These are phyloP conservation scores for Butastur rufipennis DNA, from an alignment of 2,113 vertebrate species.

Conservation along the genomic window DNA sequence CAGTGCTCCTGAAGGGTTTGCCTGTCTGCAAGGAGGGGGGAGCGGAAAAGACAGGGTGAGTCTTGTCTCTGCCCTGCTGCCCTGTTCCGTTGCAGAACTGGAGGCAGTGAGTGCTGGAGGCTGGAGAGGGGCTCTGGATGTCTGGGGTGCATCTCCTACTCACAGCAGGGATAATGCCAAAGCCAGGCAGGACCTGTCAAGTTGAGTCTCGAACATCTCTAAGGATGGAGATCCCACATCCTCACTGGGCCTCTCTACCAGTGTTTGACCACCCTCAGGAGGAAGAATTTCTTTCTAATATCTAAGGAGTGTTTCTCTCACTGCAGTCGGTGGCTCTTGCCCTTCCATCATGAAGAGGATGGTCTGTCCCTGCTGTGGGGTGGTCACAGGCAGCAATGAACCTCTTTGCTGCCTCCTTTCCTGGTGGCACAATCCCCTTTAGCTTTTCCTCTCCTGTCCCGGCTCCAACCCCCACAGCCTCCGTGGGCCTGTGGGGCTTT, in stretches of 20 bases:
- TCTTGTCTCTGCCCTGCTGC: background rate
- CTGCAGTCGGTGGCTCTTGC: background rate
- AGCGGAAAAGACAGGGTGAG: background rate
- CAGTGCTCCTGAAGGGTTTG: too few relatives aligned
- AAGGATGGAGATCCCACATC: background rate
- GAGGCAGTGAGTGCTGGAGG: background rate
- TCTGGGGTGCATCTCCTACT: background rate
- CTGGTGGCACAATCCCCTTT: background rate
- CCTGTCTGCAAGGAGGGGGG: background rate
- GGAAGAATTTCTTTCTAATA: background rate
- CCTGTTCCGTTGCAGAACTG: too few relatives aligned
- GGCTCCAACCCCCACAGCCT: background rate
- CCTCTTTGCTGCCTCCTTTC: background rate
- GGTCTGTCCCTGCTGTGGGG: accelerated
- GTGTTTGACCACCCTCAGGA: background rate
- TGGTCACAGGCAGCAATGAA: background rate
- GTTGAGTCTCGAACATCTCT: background rate
- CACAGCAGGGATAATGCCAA: background rate
- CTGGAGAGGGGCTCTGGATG: background rate
- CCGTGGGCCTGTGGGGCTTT: background rate
- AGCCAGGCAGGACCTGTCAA: background rate
- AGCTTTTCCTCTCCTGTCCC: background rate
- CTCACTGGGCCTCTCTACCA: background rate
- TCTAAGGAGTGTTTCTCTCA: background rate
- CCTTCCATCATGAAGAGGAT: background rate